A percentile compares a stretch with the other conserved stretches of the same genome.
Conservation (phyloP, 53 echinoderm and acorn worm genomes). For the Temnopleurus reevesii region DNA sequence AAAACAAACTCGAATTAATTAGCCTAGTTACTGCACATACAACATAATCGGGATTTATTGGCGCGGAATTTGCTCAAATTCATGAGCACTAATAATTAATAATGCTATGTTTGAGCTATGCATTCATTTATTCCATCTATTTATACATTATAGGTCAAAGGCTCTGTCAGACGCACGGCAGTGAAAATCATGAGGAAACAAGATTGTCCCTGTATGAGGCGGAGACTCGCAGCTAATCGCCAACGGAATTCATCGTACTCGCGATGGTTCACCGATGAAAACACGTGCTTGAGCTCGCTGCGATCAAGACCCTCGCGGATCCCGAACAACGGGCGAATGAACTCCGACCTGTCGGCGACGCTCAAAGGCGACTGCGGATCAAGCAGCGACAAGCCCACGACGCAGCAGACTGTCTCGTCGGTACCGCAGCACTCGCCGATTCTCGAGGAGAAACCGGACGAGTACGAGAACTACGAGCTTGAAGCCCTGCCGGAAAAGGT, state of each 20-base stretch:
- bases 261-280: constrained; percentile 51
- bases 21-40: too few relatives aligned
- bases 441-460: constrained; percentile 52
- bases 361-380: constrained; percentile 21
- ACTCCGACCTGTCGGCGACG: constrained; percentile 41
- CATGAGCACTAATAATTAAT: too few relatives aligned
- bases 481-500: constrained; percentile 29
- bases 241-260: constrained; percentile 57
- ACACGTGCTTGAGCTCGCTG: constrained; percentile 52
- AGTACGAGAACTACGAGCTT: constrained; percentile 53
- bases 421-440: background rate
- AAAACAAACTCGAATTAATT: too few relatives aligned
- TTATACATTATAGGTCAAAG: constrained; percentile 15
- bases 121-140: background rate
- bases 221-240: background rate
- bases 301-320: constrained; percentile 52
- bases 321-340: constrained; percentile 41
- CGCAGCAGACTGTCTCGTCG: background rate
- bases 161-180: constrained; percentile 27
- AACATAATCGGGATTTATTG: too few relatives aligned
- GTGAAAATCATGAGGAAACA: constrained; percentile 50
- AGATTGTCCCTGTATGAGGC: constrained; percentile 54
- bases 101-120: too few relatives aligned
- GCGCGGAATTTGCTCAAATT: too few relatives aligned
- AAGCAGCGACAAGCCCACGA: background rate